Evolutionary conservation across 2,888 invertebrate species (phyloP).

Genomic region (Stenurella melanura): DNA sequence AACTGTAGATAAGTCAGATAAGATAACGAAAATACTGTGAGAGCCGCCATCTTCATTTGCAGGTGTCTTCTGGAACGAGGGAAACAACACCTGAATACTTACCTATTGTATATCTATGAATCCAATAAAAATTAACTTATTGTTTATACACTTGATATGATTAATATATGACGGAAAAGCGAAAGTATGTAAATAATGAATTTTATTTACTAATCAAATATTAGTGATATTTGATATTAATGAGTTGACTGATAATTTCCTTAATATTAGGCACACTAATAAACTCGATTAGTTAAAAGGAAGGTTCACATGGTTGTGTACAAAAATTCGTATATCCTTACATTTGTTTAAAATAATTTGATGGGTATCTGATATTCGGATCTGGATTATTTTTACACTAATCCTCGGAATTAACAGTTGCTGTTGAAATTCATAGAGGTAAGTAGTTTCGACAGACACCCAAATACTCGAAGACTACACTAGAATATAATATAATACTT

Average conservation of each 20-base stretch:
- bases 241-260: constrained; percentile 24
- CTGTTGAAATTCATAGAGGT: too few relatives aligned
- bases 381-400: too few relatives aligned
- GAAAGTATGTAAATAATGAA: constrained; percentile 30
- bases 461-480: too few relatives aligned
- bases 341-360: too few relatives aligned
- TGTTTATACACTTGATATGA: constrained; percentile 37
- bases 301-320: too few relatives aligned
- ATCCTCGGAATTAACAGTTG: too few relatives aligned
- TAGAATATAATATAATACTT: too few relatives aligned
- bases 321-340: too few relatives aligned
- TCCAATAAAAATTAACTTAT: constrained; percentile 37
- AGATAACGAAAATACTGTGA: constrained; percentile 43
- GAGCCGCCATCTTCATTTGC: constrained; percentile 53
- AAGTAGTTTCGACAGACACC: too few relatives aligned
- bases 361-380: too few relatives aligned
- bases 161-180: constrained; percentile 27
- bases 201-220: constrained; percentile 34
- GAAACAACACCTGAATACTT: constrained; percentile 57
- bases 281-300: background rate
- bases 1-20: constrained; percentile 42
- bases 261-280: background rate
- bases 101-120: constrained; percentile 32
- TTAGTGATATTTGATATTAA: constrained; percentile 22
- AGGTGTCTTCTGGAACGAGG: constrained; percentile 53